phyloP scores from a whole-genome alignment of 2,113 vertebrate species.

The Urocolius indicus region DNA sequence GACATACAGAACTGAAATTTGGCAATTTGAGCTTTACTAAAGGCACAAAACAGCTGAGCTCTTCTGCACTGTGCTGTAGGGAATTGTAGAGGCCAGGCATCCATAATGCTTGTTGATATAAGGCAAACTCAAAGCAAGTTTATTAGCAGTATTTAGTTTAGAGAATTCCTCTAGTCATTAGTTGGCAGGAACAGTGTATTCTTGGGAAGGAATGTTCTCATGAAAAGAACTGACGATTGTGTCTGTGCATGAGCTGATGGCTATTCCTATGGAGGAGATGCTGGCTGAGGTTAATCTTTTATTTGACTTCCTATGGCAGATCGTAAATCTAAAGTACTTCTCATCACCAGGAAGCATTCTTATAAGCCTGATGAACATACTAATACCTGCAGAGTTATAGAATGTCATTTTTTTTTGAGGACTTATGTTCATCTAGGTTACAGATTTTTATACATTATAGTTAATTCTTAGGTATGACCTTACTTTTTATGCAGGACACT shows the following conservation, averaged over 20 bases:
- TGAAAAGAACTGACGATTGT: background rate
- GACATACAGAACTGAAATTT: background rate
- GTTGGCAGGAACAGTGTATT: background rate
- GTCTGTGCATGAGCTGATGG: background rate
- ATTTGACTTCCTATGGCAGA: background rate
- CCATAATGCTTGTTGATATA: background rate
- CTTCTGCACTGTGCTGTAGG: background rate
- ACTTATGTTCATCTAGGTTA: background rate
- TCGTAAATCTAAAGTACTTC: background rate
- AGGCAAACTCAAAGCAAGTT: background rate
- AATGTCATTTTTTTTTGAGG: background rate
- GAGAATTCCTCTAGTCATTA: background rate
- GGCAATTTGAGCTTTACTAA: background rate
- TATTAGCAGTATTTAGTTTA: background rate
- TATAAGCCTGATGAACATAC: background rate
- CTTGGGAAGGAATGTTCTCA: background rate
- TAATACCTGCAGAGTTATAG: background rate
- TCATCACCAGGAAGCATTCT: background rate
- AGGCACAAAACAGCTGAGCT: background rate
- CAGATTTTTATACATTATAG: background rate
- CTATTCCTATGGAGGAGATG: background rate
- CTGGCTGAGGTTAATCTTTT: background rate
- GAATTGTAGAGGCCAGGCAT: background rate
- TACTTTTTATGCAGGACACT: background rate
- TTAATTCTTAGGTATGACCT: background rate